Evolutionary conservation across 2,113 vertebrate genomes (phyloP).

Genomic region (Epinephelus cyanopodus): DNA sequence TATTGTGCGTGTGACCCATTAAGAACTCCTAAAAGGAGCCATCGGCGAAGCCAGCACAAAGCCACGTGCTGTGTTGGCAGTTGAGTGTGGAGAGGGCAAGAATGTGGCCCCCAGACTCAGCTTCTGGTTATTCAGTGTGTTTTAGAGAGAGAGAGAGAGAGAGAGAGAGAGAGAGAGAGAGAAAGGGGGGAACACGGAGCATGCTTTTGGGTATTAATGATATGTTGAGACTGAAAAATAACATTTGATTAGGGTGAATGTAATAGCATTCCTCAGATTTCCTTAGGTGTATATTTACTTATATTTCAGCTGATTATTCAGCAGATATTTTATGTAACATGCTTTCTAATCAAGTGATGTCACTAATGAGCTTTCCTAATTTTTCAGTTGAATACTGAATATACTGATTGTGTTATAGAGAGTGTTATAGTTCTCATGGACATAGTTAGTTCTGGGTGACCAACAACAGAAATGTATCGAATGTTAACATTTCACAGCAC

Average conservation of each 20-base stretch:
- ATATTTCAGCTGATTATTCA: neutral
- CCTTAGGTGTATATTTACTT: neutral
- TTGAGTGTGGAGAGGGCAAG: slow-evolving; percentile 71
- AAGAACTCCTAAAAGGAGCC: slow-evolving; percentile 66
- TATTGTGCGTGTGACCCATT: slow-evolving; percentile 69
- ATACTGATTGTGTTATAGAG: neutral
- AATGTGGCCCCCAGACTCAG: slow-evolving; percentile 72
- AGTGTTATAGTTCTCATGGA: neutral
- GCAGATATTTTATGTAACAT: neutral
- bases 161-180: neutral
- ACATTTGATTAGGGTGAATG: neutral
- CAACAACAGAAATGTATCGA: neutral
- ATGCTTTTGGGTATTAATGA: slow-evolving; percentile 43
- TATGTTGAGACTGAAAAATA: slow-evolving; percentile 21
- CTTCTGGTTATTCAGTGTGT: slow-evolving; percentile 54
- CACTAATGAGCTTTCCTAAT: neutral
- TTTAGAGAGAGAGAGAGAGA: slow-evolving; percentile 8
- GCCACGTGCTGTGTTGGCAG: slow-evolving; percentile 74
- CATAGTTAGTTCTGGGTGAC: neutral
- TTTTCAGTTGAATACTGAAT: neutral
- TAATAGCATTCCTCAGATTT: slow-evolving; percentile 6
- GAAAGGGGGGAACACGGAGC: neutral
- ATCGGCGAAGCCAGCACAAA: slow-evolving; percentile 63
- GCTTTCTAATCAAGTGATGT: neutral
- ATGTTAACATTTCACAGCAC: neutral